Percentiles rank a stretch among this genome's conserved stretches.
Conservation (phyloP, 2,888 invertebrate species). For the Endotricha flammealis region DNA sequence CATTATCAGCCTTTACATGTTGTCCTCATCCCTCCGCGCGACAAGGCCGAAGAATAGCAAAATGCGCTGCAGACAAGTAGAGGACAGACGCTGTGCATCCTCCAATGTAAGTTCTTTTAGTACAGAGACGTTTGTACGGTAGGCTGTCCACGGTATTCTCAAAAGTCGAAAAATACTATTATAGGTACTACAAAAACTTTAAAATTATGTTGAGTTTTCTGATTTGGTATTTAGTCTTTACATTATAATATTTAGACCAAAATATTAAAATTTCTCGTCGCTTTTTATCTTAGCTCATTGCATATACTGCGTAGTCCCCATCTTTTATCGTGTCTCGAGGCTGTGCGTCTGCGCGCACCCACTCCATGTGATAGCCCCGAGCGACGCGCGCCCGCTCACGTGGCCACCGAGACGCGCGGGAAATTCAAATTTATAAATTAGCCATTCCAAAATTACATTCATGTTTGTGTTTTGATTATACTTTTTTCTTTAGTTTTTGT, state of each 20-base stretch:
- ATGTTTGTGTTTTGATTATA: slow-evolving; percentile 1
- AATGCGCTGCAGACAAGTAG: too few species aligned
- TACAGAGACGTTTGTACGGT: too few species aligned
- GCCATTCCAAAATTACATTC: slow-evolving; percentile 14
- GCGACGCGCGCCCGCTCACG: slow-evolving; percentile 60
- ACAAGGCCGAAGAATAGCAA: too few species aligned
- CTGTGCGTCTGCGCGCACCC: slow-evolving; percentile 42
- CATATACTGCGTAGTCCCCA: slow-evolving; percentile 50
- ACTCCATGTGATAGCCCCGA: slow-evolving; percentile 76
- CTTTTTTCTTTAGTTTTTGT: too few species aligned
- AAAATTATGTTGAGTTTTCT: too few species aligned
- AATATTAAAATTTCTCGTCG: slow-evolving; percentile 1
- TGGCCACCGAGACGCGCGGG: slow-evolving; percentile 44
- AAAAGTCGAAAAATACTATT: too few species aligned
- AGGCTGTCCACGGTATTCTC: too few species aligned
- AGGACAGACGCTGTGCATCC: too few species aligned
- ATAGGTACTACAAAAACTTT: too few species aligned
- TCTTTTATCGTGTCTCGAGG: slow-evolving; percentile 58
- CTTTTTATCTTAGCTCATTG: slow-evolving; percentile 30
- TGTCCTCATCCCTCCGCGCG: too few species aligned
- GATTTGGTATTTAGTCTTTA: slow-evolving; percentile 29
- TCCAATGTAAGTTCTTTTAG: too few species aligned
- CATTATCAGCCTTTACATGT: too few species aligned
- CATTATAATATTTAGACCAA: slow-evolving; percentile 6
- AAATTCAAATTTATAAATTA: slow-evolving; percentile 40